Evolutionary conservation across 2,797 vertebrate species (phyloP), one percentile per base, ranked within the genome.

Genomic region (Enteromius thamalakanensis): DNA sequence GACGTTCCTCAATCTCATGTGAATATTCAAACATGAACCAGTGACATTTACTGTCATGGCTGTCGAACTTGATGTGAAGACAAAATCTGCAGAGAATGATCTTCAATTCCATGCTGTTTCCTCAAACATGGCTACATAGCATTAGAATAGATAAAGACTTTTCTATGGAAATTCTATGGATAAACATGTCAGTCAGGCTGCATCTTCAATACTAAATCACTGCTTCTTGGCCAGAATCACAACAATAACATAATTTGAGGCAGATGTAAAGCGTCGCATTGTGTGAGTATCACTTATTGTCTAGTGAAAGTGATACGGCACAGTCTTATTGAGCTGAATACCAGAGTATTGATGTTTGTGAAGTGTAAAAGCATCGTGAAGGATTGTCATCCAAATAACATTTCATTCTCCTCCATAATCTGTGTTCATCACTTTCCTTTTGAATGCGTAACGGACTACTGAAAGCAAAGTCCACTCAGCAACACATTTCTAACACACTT

Each of bases 401-500:
- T 62, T 62, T 62, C 12, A 74, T 74, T 74, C 19, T 74, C 40
- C 68, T 26, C 29, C 10, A 53, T 53, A 34, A 53, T 74, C 29
- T 72, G 26, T 29, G 17, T 72, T 72, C 12, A 72, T 34, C 26
- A 19, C 15, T 51, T 72, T 74, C 29, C 17, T 53, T 53, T 53
- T 11, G 34, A 34, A 53, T 34, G 34, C 32, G 19, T n/a, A 74
- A 53, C 34, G 19, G 29, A 74, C 34, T 47, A 34, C 21, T 53
- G 19, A 74, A 74, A 53, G 34, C 11, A 26, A 3, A 3, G 34
- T 23, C 7, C n/a, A 40, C 72, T 58, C 21, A 75, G 53, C 32
- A 55, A n/a, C 19, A 37, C 72, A 58, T 75, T 55, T 75, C 72
- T 75, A 58, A 75, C 72, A 55, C 6, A 8, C 40, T 42, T 42